Conservation (phyloP, 2,113 vertebrate genomes). For the Boleophthalmus pectinirostris region DNA sequence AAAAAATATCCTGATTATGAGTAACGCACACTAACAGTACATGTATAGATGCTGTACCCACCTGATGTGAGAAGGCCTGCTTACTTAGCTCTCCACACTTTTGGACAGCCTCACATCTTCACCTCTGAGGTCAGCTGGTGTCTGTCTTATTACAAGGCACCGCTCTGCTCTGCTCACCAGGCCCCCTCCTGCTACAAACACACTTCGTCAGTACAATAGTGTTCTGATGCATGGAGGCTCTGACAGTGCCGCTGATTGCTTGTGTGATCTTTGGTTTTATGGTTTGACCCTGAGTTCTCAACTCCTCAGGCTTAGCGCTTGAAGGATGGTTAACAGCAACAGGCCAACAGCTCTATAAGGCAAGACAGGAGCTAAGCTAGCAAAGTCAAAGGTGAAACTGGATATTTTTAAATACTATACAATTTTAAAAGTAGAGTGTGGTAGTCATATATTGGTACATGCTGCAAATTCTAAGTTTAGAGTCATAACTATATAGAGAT, state of each 20-base stretch:
- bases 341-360: not conserved
- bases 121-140: not conserved
- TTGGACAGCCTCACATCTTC: not conserved
- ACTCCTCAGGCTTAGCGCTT: not conserved
- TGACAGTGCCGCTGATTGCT: slow-evolving; percentile 10
- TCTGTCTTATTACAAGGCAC: not conserved
- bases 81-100: not conserved
- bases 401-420: not conserved
- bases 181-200: not conserved
- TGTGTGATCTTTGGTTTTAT: slow-evolving; percentile 16
- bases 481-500: not conserved
- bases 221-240: slow-evolving; percentile 3
- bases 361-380: not conserved
- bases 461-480: not conserved
- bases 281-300: slow-evolving; percentile 10
- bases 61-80: not conserved
- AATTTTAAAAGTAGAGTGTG: not conserved
- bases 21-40: not conserved
- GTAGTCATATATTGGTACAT: not conserved
- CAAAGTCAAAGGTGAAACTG: not conserved
- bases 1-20: not conserved
- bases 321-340: slow-evolving; percentile 14
- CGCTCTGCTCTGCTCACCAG: not conserved
- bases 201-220: not conserved
- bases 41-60: not conserved